Percentiles rank a stretch among this genome's conserved stretches.
phyloP scores from a whole-genome alignment of 2,797 vertebrate species.

The Siniperca scherzeri region DNA sequence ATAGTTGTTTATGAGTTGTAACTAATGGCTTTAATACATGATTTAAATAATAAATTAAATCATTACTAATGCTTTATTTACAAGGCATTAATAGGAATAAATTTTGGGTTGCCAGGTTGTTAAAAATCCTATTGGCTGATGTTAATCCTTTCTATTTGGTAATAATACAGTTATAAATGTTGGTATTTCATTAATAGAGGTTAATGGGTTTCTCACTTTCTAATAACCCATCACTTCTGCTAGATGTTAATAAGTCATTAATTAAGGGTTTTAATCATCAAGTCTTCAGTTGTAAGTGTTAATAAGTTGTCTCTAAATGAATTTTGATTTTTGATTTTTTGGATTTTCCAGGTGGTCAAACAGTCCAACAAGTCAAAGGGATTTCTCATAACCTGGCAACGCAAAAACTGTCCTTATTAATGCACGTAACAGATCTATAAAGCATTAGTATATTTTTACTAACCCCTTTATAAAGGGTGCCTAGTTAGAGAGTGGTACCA shows the following conservation, averaged over 20 bases:
- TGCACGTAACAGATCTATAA: not conserved
- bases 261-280: not conserved
- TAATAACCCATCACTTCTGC: not conserved
- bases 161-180: not conserved
- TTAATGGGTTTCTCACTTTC: not conserved
- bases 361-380: not conserved
- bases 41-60: slow-evolving; percentile 17
- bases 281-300: not conserved
- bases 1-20: not conserved
- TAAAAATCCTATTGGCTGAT: not conserved
- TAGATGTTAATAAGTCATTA: not conserved
- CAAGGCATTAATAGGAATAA: not conserved
- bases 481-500: not conserved
- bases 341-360: not conserved
- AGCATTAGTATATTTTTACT: not conserved
- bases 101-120: not conserved
- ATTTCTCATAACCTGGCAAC: slow-evolving; percentile 10
- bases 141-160: not conserved
- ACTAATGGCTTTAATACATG: not conserved
- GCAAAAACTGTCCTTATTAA: not conserved
- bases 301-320: not conserved
- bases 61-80: not conserved
- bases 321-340: not conserved
- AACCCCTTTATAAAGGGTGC: not conserved
- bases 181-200: not conserved